These are phyloP conservation scores for Sebastes schlegelii DNA, from an alignment of 2,113 vertebrate genomes.

Conservation along the genomic window DNA sequence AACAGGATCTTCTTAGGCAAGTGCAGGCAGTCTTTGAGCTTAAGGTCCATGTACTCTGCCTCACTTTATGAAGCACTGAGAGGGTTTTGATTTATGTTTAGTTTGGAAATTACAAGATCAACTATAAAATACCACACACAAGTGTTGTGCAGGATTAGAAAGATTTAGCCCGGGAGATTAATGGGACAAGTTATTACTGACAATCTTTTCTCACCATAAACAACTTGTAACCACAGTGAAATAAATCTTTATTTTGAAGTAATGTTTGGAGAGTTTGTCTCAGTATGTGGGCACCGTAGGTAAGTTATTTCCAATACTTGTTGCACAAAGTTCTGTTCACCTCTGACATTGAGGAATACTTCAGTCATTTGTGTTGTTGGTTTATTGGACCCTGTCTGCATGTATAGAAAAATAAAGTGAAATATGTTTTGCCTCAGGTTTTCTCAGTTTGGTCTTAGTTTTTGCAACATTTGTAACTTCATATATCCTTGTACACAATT, in stretches of 20 bases:
- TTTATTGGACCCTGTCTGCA: background rate
- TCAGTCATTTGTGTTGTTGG: background rate
- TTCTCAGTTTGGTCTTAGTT: background rate
- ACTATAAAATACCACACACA: background rate
- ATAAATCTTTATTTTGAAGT: slow-evolving; percentile 8
- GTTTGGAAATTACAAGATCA: background rate
- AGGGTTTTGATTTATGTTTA: background rate
- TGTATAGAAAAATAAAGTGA: background rate
- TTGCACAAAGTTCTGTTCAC: background rate
- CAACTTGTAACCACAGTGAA: background rate
- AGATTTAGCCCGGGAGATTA: background rate
- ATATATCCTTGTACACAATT: background rate
- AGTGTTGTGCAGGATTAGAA: background rate
- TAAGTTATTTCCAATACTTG: background rate
- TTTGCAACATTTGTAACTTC: background rate
- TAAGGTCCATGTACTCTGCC: background rate
- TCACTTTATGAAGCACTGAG: background rate
- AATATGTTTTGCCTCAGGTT: background rate
- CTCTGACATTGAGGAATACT: background rate
- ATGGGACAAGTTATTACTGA: background rate
- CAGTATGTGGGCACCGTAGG: background rate
- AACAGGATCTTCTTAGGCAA: background rate
- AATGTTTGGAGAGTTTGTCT: background rate
- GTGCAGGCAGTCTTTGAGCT: background rate
- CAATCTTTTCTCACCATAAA: background rate